Evolutionary conservation across 2,888 invertebrate genomes (phyloP).

Genomic region (Metellina segmentata): DNA sequence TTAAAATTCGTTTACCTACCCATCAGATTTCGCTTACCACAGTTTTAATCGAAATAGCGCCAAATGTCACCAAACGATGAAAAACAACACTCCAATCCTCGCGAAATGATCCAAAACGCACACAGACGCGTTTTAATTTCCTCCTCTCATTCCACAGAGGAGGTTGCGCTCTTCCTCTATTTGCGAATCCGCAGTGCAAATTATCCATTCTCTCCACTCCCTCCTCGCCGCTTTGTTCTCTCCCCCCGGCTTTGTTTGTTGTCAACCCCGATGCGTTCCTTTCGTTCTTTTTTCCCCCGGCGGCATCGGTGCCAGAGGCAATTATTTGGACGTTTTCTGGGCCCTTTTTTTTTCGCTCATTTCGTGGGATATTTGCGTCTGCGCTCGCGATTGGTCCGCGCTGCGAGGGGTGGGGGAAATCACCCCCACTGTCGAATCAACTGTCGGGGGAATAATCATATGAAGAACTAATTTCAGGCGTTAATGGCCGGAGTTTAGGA

Average conservation of each 20-base stretch:
- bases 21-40: too few species aligned
- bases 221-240: neutral
- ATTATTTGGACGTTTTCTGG: conserved; percentile 64
- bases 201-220: conserved; percentile 7
- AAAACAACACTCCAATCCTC: too few species aligned
- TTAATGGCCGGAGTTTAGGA: conserved; percentile 37
- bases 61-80: too few species aligned
- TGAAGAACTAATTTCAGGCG: conserved; percentile 58
- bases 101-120: too few species aligned
- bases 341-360: conserved; percentile 29
- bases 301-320: conserved; percentile 35
- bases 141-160: neutral
- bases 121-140: conserved; percentile 7
- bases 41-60: too few species aligned
- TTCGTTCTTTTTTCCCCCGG: conserved; percentile 5
- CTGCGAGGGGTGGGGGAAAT: conserved; percentile 13
- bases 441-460: conserved; percentile 62
- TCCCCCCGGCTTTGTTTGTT: neutral
- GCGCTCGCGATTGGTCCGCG: conserved; percentile 60
- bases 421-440: conserved; percentile 54
- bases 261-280: neutral
- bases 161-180: neutral
- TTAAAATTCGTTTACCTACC: too few species aligned
- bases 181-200: conserved; percentile 33
- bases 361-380: conserved; percentile 31